Evolutionary conservation across 1,140 invertebrate genomes (phyloP).

Genomic region (Myzus persicae): DNA sequence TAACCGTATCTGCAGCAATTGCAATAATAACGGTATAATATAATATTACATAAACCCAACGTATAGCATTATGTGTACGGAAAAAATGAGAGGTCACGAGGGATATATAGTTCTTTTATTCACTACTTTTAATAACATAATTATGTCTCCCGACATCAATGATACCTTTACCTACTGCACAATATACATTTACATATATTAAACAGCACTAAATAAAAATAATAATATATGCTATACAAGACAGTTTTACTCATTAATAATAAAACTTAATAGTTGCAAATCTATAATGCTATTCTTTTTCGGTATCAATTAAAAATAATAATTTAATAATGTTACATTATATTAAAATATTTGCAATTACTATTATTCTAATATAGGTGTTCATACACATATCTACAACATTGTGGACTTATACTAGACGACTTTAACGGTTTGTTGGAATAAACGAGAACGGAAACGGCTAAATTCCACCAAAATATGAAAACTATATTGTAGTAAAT

Average conservation of each 20-base stretch:
- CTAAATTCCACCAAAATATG: no score
- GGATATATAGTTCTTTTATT: not conserved
- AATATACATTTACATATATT: not conserved
- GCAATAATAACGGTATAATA: not conserved
- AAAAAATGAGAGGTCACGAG: not conserved
- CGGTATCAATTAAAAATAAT: not conserved
- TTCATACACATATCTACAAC: no score
- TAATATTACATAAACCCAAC: not conserved
- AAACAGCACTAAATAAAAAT: slow-evolving; percentile 2
- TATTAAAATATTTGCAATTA: no score
- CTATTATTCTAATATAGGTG: no score
- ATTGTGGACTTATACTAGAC: no score
- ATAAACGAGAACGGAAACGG: no score
- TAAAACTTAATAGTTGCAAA: not conserved
- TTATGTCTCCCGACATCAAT: not conserved
- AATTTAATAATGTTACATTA: no score
- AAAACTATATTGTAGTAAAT: no score
- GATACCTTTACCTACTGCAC: not conserved
- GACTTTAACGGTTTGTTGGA: no score
- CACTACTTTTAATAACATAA: not conserved
- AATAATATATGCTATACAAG: not conserved
- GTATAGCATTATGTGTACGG: not conserved
- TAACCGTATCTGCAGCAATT: not conserved
- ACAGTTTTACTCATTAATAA: not conserved
- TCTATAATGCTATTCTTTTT: not conserved